Percentiles rank a stretch among this genome's conserved stretches.
Conservation (phyloP, 2,113 vertebrate genomes). For the Eulemur rufifrons region DNA sequence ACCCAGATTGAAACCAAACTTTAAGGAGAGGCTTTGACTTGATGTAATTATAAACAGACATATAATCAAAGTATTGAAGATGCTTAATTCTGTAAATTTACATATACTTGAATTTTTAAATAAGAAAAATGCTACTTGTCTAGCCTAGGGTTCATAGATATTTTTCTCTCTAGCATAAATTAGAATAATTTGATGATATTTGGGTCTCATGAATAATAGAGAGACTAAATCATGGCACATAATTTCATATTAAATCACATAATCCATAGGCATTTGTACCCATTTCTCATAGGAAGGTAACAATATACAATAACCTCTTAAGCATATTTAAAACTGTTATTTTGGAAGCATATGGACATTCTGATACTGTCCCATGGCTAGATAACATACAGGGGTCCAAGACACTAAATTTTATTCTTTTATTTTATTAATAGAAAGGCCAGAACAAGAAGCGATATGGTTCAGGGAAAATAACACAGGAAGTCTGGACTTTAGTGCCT, state of each 20-base stretch:
- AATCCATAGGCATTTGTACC: neutral
- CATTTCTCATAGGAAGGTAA: constrained; percentile 24
- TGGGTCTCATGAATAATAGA: neutral
- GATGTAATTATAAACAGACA: constrained; percentile 35
- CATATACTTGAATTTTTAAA: constrained; percentile 31
- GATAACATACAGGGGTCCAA: neutral
- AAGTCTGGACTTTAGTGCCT: neutral
- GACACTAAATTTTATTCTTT: neutral
- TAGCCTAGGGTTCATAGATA: constrained; percentile 7
- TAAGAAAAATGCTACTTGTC: constrained; percentile 40
- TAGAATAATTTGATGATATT: constrained; percentile 28
- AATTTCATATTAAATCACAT: constrained; percentile 11
- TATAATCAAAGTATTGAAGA: constrained; percentile 45
- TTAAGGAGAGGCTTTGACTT: constrained; percentile 26
- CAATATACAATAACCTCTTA: neutral
- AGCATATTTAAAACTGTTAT: neutral
- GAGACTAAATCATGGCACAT: neutral
- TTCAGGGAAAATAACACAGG: neutral
- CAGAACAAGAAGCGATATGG: neutral
- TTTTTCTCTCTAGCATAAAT: constrained; percentile 14
- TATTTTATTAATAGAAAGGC: neutral
- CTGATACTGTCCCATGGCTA: neutral
- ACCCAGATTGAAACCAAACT: constrained; percentile 24
- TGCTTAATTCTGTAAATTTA: constrained; percentile 36
- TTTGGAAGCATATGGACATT: neutral